Evolutionary conservation across 2,888 invertebrate species (phyloP), one percentile per base, ranked within the genome.

Genomic region (Synergus laeviventris): DNA sequence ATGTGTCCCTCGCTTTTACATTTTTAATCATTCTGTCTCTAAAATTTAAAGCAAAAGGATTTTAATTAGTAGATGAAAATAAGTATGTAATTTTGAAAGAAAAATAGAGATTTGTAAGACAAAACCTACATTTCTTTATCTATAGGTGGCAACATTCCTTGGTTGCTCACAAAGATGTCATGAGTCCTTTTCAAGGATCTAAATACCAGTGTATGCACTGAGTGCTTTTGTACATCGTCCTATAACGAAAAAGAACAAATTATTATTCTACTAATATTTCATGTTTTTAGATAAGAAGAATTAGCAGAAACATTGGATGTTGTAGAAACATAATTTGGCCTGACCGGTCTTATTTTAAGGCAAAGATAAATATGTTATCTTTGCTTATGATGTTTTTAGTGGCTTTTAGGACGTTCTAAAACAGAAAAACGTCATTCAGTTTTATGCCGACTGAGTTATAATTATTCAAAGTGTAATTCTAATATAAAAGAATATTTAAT

Each of bases 131-230:
- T 94, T 89, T 93, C 94, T 75, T 96, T 95, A 91, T 98, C 97
- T 60, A 95, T 93, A 74, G 96, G 94, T 5, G 98, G 98, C 75
- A 98, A 91, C 80, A 94, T 92, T 36, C 96, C 95, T 89, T 98
- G 98, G 90, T 98, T 98, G 16, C 96, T 94, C 66, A 98, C 92
- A 91, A 99, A 99, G 96, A 99, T 96, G 91, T 99, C 99, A 90
- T 99, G 99, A 1, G 98, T 98, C 87, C 99, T 93, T 91, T 99
- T 99, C 82, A 99, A 91, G 9, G 99, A 99, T 83, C 99, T 94
- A 91, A 99, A 99, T 81, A 99, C 98, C 81, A 99, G 92, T 0
- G 98, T 99, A 90, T 99, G 99, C 1, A 99, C 98, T 7, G 99
- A 98, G 92, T 98, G 99, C 86, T 97, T 95, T 89, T 98, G 98